A percentile compares a stretch with the other conserved stretches of the same genome.
Evolutionary conservation across 1,140 invertebrate species (phyloP).

Genomic region (Callitettix versicolor): DNA sequence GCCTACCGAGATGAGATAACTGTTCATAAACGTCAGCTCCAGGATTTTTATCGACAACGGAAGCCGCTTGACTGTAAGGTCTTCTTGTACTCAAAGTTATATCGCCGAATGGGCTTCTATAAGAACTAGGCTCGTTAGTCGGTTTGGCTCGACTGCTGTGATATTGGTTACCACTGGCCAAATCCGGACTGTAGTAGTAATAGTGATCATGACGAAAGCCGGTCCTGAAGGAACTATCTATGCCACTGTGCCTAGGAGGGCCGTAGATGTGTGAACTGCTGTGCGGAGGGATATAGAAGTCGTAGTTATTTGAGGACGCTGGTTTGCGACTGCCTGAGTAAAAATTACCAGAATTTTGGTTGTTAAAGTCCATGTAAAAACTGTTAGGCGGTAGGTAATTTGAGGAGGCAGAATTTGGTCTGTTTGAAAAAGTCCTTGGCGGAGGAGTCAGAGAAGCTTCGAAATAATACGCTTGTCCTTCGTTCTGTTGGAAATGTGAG

Average conservation of each 20-base stretch:
- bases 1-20: slow-evolving; percentile 21
- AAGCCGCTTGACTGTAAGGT: slow-evolving; percentile 1
- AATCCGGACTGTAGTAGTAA: neutral
- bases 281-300: too few relatives aligned
- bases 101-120: slow-evolving; percentile 16
- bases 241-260: too few relatives aligned
- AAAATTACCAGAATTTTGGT: neutral
- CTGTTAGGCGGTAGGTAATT: slow-evolving; percentile 11
- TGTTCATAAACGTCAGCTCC: slow-evolving; percentile 22
- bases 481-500: neutral
- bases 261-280: too few relatives aligned
- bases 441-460: slow-evolving; percentile 19
- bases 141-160: too few relatives aligned
- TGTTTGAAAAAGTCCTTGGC: slow-evolving; percentile 13
- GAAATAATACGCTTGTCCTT: slow-evolving; percentile 13
- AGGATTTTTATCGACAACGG: slow-evolving; percentile 4
- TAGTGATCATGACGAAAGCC: too few relatives aligned
- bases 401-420: slow-evolving; percentile 8
- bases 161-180: neutral
- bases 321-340: neutral
- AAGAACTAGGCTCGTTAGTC: too few relatives aligned
- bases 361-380: slow-evolving; percentile 15
- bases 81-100: slow-evolving; percentile 15
- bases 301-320: too few relatives aligned
- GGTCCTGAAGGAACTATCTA: too few relatives aligned